These are phyloP conservation scores for Cerastoderma edule DNA, from an alignment of 2,888 invertebrate species.

Conservation along the genomic window DNA sequence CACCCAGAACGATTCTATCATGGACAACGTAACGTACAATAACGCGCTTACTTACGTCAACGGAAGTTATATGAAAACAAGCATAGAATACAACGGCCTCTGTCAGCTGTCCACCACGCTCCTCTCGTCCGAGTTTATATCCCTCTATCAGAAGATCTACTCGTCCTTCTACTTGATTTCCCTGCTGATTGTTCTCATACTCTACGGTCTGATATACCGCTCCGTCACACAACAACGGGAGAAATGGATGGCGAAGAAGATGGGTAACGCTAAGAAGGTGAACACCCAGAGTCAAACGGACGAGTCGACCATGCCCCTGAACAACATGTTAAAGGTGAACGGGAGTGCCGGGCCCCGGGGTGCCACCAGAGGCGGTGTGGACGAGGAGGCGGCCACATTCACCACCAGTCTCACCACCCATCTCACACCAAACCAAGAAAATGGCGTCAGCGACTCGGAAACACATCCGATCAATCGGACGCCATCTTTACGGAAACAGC, in stretches of 20 bases:
- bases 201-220: slow-evolving; percentile 79
- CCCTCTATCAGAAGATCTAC: slow-evolving; percentile 79
- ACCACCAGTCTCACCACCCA: slow-evolving; percentile 47
- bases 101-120: slow-evolving; percentile 70
- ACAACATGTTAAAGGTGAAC: slow-evolving; percentile 22
- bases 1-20: background rate
- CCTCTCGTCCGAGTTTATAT: slow-evolving; percentile 64
- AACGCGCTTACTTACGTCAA: background rate
- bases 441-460: slow-evolving; percentile 44
- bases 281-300: slow-evolving; percentile 61
- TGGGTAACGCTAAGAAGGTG: slow-evolving; percentile 34
- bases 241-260: slow-evolving; percentile 60
- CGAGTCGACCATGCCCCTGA: slow-evolving; percentile 41
- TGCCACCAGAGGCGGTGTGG: slow-evolving; percentile 34
- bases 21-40: slow-evolving; percentile 5
- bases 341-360: background rate
- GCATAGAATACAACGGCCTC: slow-evolving; percentile 61
- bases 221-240: slow-evolving; percentile 67
- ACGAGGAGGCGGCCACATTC: slow-evolving; percentile 49
- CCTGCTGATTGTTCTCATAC: slow-evolving; percentile 79
- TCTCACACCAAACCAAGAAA: slow-evolving; percentile 60
- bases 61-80: background rate
- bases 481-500: slow-evolving; percentile 32
- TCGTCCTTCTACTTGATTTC: slow-evolving; percentile 79
- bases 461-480: slow-evolving; percentile 36